Base-by-base conservation (phyloP, 2,888 invertebrate species). In the Orthonevra nobilis region DNA sequence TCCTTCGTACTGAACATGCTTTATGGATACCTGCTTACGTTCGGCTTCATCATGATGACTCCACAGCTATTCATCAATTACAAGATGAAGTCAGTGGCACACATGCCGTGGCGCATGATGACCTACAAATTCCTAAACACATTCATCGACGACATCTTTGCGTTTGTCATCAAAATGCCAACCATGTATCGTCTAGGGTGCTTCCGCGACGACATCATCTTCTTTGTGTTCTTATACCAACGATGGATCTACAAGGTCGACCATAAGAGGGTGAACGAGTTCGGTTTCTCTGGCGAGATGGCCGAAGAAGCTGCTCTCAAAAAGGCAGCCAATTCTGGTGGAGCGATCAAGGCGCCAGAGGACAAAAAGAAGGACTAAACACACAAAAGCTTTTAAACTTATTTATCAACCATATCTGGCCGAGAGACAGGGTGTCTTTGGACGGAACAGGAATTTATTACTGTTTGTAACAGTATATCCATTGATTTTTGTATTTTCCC, bases 11-110 rank as follows among this genome's bases (percentile, higher is more conserved):
- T 99, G 23, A 95, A 95, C 86, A 96, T 99, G 95, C 92, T 99
- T 75, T 99, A 99, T 89, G 99, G 99, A 60, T 99, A 98, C 89
- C 91, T 99, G 68, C 91, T 99, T 70, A 99, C 98, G 1, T 99
- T 99, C 88, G 98, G 99, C 75, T 99, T 99, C 88, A 99, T 99
- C 68, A 97, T 99, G 96, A 99, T 99, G 99, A 99, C 99, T n/a
- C 99, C 99, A 3, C 99, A 99, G 89, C 90, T 99, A 79, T 99
- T 99, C 87, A 99, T 99, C 84, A 99, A 99, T 90, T 99, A 99
- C 90, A 99, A 99, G 89, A 89, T 99, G 84, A 98, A 99, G 87
- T 99, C 98, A 12, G 99, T 99, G 1, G 99, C 99, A 6, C 99
- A 99, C 90, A 91, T 99, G 84, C 99, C 99, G 2, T 99, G 99